Base-by-base conservation (phyloP, 1,140 invertebrate species). In the Maconellicoccus hirsutus region DNA sequence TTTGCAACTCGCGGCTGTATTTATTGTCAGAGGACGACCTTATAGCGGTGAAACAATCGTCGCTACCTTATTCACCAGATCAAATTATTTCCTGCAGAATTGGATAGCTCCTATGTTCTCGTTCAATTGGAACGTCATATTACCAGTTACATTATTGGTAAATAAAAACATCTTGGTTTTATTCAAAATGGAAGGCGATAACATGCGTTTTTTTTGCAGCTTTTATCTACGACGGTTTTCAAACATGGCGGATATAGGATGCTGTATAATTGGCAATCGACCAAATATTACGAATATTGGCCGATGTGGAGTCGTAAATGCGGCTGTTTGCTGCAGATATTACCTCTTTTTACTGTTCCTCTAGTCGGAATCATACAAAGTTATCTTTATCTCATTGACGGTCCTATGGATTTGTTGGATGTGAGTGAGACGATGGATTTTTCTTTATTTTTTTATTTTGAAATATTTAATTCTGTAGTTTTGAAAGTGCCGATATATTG, bases 121-220 rank as follows among this genome's bases (percentile, higher is more conserved):
- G n/a, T 91, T 94, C 76, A 87, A 86, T 0, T 95, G 93, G 92
- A 94, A 91, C 78, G 89, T 94, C 4, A 81, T 93, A 69, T 77
- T 93, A 72, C 91, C 92, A 1, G 87, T 92, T 61, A 81, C 84
- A 6, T 79, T 93, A 63, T 85, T 91, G 79, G 90, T 92, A 77
- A 83, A 79, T 80, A 73, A 2, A 16, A 16, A 70, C 21, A 6
- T 71, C 26, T 23, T 21, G 0, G 29, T 14, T 27, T 16, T 52
- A 14, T 4, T 52, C 6, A 26, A 59, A 71, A 63, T 29, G 22
- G 16, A 16, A 70, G 59, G 14, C 2, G 6, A 59, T 38, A 39
- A 69, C 21, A 8, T 33, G 42, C 25, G 26, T 59, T 26, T 23
- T 75, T 71, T 70, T 77, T 79, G 27, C 75, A 92, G 88, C 84